phyloP scores from a whole-genome alignment of 2,797 vertebrate species.

The Paguma larvata region DNA sequence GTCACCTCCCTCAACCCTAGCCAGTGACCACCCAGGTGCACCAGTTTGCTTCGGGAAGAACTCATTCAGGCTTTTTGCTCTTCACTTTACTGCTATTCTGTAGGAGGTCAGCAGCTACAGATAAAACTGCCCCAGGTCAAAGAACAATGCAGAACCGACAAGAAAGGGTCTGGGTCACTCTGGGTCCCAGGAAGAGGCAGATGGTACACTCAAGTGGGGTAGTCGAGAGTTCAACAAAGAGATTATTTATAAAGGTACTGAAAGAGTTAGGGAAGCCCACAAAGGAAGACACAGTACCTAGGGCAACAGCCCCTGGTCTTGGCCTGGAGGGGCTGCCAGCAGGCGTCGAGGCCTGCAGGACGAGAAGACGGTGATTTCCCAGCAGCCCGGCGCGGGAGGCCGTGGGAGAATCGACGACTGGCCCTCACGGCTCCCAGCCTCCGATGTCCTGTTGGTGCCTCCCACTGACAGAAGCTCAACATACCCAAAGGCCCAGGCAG shows the following conservation, averaged over 20 bases:
- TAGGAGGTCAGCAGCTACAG: not conserved
- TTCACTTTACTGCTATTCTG: not conserved
- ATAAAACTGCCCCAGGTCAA: not conserved
- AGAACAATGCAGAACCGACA: not conserved
- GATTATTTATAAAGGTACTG: not conserved
- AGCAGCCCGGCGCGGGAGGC: not conserved
- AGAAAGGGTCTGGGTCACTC: not conserved
- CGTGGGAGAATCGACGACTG: rapidly evolving
- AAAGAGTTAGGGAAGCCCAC: not conserved
- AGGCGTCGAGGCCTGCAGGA: too few relatives aligned
- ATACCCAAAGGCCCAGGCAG: not conserved
- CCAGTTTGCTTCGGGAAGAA: not conserved
- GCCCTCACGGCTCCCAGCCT: not conserved
- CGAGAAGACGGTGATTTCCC: not conserved
- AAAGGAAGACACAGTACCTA: not conserved
- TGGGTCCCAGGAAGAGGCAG: not conserved
- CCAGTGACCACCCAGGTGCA: not conserved
- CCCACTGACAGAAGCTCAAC: not conserved
- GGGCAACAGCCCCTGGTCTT: not conserved
- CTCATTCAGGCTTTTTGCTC: not conserved
- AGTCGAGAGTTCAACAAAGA: not conserved
- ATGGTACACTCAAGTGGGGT: not conserved
- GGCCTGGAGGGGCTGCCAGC: not conserved
- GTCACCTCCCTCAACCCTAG: not conserved
- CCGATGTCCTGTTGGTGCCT: not conserved